Evolutionary conservation across 2,797 vertebrate species (phyloP).

Genomic region (Melanotaenia parkinsoni): DNA sequence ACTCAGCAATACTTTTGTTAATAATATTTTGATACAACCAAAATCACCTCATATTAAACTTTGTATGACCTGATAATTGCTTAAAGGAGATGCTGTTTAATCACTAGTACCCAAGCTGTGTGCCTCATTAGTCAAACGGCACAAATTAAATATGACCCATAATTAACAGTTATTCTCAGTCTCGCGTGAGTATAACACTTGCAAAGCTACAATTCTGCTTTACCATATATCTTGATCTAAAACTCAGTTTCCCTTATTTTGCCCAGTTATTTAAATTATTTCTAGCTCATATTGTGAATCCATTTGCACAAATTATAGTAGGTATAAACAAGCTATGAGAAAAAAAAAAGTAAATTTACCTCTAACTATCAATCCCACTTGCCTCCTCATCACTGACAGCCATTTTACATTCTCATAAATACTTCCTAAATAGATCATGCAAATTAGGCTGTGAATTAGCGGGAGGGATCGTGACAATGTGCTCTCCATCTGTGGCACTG

Average conservation of each 20-base stretch:
- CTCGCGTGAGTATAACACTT: conserved; percentile 34
- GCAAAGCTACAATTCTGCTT: conserved; percentile 27
- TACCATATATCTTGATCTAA: conserved; percentile 44
- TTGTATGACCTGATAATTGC: conserved; percentile 26
- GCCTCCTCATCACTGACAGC: conserved; percentile 66
- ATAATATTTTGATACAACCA: neutral
- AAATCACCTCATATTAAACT: conserved; percentile 21
- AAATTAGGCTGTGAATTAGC: conserved; percentile 75
- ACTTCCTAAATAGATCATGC: conserved; percentile 79
- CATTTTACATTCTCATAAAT: conserved; percentile 73
- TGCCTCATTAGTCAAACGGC: conserved; percentile 43
- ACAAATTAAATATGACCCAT: conserved; percentile 50
- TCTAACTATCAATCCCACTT: conserved; percentile 53
- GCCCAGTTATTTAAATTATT: conserved; percentile 62
- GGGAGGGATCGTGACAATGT: conserved; percentile 65
- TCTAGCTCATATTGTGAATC: conserved; percentile 58
- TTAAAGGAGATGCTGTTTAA: conserved; percentile 26
- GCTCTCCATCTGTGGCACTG: conserved; percentile 69
- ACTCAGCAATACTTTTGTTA: neutral
- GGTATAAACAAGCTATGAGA: conserved; percentile 63
- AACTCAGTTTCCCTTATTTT: conserved; percentile 50
- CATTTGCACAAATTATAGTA: conserved; percentile 72
- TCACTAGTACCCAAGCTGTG: conserved; percentile 11
- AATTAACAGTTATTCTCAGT: conserved; percentile 47
- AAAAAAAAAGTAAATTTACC: conserved; percentile 44